Evolutionary conservation across 2,888 invertebrate species (phyloP).

Genomic region (Dexiosoma caninum): DNA sequence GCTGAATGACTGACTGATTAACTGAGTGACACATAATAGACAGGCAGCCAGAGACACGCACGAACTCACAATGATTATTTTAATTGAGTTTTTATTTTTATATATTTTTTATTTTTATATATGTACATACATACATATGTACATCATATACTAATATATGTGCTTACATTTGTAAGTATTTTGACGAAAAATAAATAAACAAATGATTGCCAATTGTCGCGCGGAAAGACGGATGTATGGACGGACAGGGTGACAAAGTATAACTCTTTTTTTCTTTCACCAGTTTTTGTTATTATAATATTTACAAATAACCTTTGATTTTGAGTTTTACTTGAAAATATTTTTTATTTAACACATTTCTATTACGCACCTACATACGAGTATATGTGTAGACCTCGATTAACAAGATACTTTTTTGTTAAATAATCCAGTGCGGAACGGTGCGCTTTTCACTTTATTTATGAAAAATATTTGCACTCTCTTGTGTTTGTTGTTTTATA

Average conservation of each 20-base stretch:
- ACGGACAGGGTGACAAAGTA: background rate
- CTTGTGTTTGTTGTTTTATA: too few relatives aligned
- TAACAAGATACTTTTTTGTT: too few relatives aligned
- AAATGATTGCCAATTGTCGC: background rate
- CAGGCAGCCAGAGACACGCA: constrained; percentile 7
- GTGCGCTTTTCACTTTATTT: too few relatives aligned
- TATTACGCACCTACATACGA: too few relatives aligned
- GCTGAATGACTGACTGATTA: background rate
- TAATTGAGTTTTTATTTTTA: background rate
- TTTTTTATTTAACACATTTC: background rate
- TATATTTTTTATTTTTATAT: background rate
- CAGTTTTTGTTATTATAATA: background rate
- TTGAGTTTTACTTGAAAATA: background rate
- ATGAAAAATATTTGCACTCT: too few relatives aligned
- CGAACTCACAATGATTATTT: constrained; percentile 1
- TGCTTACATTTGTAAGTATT: background rate
- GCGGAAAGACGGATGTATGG: background rate
- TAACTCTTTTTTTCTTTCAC: background rate
- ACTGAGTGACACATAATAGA: background rate
- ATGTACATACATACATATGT: background rate
- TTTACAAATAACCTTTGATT: background rate
- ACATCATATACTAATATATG: background rate
- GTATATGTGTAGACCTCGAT: too few relatives aligned
- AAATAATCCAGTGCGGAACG: too few relatives aligned
- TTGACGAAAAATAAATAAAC: background rate